phyloP scores from a whole-genome alignment of 2,888 invertebrate species.

The Steinernema carpocapsae region DNA sequence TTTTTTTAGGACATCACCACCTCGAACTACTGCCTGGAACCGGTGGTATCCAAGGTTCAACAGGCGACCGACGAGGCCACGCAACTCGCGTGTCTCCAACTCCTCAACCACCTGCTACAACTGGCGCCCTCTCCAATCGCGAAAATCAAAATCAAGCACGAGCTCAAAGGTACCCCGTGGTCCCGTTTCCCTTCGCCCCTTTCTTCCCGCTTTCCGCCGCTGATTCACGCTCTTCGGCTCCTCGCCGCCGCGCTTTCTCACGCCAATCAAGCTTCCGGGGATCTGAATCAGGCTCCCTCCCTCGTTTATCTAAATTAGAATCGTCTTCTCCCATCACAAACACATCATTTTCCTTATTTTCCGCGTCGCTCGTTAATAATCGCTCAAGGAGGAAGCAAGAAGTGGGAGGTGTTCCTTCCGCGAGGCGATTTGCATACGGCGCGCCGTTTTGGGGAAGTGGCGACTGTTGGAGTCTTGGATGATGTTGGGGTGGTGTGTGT shows the following conservation, averaged over 20 bases:
- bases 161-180: conserved; percentile 42
- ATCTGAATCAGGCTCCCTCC: conserved; percentile 26
- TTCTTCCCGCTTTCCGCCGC: neutral
- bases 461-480: too few species aligned
- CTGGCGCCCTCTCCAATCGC: conserved; percentile 42
- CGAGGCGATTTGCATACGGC: conserved; percentile 12
- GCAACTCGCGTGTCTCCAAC: conserved; percentile 32
- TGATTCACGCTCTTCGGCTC: conserved; percentile 10
- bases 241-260: neutral
- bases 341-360: conserved; percentile 15
- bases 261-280: conserved; percentile 2
- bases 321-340: conserved; percentile 22
- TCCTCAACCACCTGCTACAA: conserved; percentile 43
- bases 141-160: conserved; percentile 39
- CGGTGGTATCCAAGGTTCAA: conserved; percentile 44
- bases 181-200: too few species aligned
- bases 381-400: neutral
- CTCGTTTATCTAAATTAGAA: conserved; percentile 33
- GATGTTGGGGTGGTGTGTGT: too few species aligned
- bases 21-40: conserved; percentile 36
- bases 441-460: neutral
- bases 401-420: neutral
- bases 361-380: neutral
- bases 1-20: conserved; percentile 38
- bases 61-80: conserved; percentile 38